These are phyloP conservation scores for Parotocinclus haroldoi DNA, from an alignment of 2,797 vertebrate species.

Conservation along the genomic window DNA sequence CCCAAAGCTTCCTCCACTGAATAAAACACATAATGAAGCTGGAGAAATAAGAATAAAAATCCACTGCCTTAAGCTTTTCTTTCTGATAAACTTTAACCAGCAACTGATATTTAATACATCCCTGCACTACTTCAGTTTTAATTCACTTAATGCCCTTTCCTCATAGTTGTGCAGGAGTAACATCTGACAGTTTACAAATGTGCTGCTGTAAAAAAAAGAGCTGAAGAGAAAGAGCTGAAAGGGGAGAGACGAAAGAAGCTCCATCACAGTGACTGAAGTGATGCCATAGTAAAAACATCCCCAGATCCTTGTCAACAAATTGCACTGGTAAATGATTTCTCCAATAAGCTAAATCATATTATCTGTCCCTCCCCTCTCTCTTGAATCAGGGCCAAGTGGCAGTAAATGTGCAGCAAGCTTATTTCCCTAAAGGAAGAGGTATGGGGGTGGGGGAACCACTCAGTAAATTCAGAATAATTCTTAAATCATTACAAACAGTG, in stretches of 20 bases:
- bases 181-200: conserved; percentile 51
- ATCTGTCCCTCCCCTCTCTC: conserved; percentile 59
- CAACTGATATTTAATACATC: conserved; percentile 58
- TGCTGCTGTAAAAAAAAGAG: conserved; percentile 34
- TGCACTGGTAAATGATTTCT: conserved; percentile 73
- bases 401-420: conserved; percentile 54
- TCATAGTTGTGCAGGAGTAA: conserved; percentile 49
- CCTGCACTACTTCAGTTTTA: conserved; percentile 47
- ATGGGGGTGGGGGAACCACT: conserved; percentile 34
- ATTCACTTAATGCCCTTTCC: conserved; percentile 55
- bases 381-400: conserved; percentile 31
- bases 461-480: conserved; percentile 2
- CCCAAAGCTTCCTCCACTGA: conserved; percentile 36
- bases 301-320: conserved; percentile 74
- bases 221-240: conserved; percentile 25
- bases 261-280: conserved; percentile 68
- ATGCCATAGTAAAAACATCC: conserved; percentile 69
- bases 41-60: conserved; percentile 37
- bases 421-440: conserved; percentile 59
- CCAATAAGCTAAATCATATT: conserved; percentile 72
- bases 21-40: conserved; percentile 38
- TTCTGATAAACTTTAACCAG: conserved; percentile 64
- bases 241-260: conserved; percentile 51
- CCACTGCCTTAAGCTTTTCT: conserved; percentile 53
- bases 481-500: not conserved